Percentiles rank a stretch among this genome's conserved stretches.
Conservation (phyloP, 1,140 invertebrate species). For the Lepidurus packardi region DNA sequence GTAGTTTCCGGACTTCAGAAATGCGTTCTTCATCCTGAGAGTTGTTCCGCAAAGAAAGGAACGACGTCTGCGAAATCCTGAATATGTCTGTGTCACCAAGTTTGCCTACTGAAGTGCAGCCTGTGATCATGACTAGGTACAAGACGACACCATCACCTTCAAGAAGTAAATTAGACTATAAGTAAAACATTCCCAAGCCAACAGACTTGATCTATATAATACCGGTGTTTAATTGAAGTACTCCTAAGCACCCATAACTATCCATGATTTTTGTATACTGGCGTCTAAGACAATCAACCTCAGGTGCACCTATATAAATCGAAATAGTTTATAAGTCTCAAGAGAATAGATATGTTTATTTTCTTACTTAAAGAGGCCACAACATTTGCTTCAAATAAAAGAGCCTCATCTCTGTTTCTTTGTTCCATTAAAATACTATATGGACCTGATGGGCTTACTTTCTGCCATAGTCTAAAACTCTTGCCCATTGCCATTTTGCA, state of each 20-base stretch:
- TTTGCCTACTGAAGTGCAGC: constrained; percentile 90
- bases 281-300: constrained; percentile 79
- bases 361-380: constrained; percentile 73
- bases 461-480: constrained; percentile 81
- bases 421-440: constrained; percentile 85
- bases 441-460: constrained; percentile 72
- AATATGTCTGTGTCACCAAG: constrained; percentile 89
- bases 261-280: constrained; percentile 83
- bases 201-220: constrained; percentile 36
- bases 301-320: constrained; percentile 57
- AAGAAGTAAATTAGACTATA: constrained; percentile 37
- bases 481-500: constrained; percentile 84
- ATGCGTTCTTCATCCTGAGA: constrained; percentile 73
- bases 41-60: constrained; percentile 73
- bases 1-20: constrained; percentile 73
- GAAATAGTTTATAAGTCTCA: constrained; percentile 28
- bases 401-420: constrained; percentile 72
- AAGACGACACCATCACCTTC: constrained; percentile 68
- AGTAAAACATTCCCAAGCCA: constrained; percentile 33
- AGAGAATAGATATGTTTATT: constrained; percentile 23
- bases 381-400: constrained; percentile 85
- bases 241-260: constrained; percentile 87
- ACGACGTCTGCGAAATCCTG: constrained; percentile 82
- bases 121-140: constrained; percentile 87
- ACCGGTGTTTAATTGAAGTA: constrained; percentile 75